A percentile compares a stretch with the other conserved stretches of the same genome.
These are phyloP conservation scores for Myiothlypis coronata DNA, from an alignment of 2,797 vertebrate genomes.

Conservation along the genomic window DNA sequence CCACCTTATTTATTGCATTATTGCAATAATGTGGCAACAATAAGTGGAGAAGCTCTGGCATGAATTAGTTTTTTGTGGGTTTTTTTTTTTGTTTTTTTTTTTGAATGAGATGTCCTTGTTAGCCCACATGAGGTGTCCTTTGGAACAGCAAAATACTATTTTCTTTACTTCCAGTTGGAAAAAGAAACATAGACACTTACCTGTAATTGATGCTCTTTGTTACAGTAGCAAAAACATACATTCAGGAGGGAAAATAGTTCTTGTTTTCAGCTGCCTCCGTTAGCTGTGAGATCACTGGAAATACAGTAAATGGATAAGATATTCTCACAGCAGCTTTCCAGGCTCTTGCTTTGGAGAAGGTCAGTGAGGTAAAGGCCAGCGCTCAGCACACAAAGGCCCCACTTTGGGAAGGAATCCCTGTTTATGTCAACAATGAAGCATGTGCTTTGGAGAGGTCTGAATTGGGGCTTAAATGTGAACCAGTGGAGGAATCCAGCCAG, in stretches of 20 bases:
- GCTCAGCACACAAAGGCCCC: background rate
- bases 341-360: background rate
- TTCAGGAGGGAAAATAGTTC: background rate
- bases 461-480: slow-evolving; percentile 17
- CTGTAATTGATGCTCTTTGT: background rate
- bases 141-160: background rate
- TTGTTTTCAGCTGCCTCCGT: background rate
- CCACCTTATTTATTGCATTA: background rate
- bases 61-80: background rate
- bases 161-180: background rate
- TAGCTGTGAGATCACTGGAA: background rate
- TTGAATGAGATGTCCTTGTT: background rate
- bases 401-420: slow-evolving; percentile 32
- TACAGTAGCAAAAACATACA: background rate
- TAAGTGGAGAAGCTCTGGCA: background rate
- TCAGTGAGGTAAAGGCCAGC: background rate
- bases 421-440: slow-evolving; percentile 32
- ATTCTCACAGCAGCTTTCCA: slow-evolving; percentile 19
- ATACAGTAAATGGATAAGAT: background rate
- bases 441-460: slow-evolving; percentile 45
- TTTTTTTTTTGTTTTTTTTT: background rate
- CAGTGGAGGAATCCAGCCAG: background rate
- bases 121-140: background rate
- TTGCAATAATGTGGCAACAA: background rate
- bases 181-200: background rate